Evolutionary conservation across 2,113 vertebrate genomes (phyloP).

Genomic region (Chlorodrepanis virens): DNA sequence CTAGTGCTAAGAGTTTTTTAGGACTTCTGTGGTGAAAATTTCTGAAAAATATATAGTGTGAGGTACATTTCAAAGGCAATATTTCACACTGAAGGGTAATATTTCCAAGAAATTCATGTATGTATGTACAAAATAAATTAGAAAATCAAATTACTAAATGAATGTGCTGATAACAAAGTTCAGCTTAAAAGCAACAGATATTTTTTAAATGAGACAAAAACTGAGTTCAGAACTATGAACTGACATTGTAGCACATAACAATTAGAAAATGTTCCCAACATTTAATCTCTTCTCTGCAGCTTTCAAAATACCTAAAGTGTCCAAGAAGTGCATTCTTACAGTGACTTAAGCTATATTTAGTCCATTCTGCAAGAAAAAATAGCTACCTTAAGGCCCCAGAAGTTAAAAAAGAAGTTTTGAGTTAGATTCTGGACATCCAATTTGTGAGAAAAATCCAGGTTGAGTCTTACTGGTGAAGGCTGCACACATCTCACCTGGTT

Average conservation of each 20-base stretch:
- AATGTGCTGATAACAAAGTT: background rate
- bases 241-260: background rate
- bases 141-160: background rate
- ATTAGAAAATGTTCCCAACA: background rate
- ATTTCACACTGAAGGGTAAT: background rate
- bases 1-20: background rate
- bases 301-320: background rate
- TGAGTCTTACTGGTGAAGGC: background rate
- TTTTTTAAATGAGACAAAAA: background rate
- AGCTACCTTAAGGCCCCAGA: background rate
- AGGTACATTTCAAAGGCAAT: background rate
- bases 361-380: background rate
- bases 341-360: background rate
- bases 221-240: background rate
- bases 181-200: background rate
- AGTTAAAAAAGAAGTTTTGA: background rate
- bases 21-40: background rate
- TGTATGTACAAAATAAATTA: background rate
- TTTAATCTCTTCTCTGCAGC: background rate
- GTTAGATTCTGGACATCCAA: background rate
- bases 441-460: background rate
- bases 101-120: background rate
- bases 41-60: background rate
- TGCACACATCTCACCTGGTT: background rate
- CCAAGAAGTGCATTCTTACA: background rate